Evolutionary conservation across 2,888 invertebrate genomes (phyloP), one percentile per base, ranked within the genome.

Genomic region (Thymelicus lineola): DNA sequence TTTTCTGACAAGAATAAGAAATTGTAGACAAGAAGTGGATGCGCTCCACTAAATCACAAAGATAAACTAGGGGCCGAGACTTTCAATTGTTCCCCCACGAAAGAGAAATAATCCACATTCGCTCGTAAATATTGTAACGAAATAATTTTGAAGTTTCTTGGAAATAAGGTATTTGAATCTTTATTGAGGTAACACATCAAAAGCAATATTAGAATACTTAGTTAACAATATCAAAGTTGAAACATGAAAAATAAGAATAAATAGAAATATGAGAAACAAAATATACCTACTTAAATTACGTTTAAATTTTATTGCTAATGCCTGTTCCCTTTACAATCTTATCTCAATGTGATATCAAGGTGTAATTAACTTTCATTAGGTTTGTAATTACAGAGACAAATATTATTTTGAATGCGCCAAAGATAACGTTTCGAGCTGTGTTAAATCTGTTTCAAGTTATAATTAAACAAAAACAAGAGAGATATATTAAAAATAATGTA

Each of bases 81-180:
- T 79, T 77, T 80, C 80, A 79, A 83, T 83, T 79, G 82, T 79
- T 77, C 75, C 75, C 74, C 77, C 75, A 75, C 77, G 76, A 82
- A 80, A 80, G 83, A 85, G 83, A 84, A 83, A 86, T 85, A 76
- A 74, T 74, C 63, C 70, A 71, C 69, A 76, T 78, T 77, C 67
- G 42, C 70, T 79, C 79, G 77, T 85, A 85, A 86, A 85, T 84
- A 84, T 83, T 80, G 77, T 75, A 80, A 79, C 76, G 73, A 76
- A 76, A 80, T 80, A 72, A 78, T 80, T 78, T 74, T 71, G 72
- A 69, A 38, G 58, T 69, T 48, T 69, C 69, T 63, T 36, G 48
- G 63, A 63, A 63, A 12, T n/a, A 20, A 35, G 46, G 63, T 28
- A 57, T 35, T 42, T 12, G 42, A 58, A 58, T n/a, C 14, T 42